Base-by-base conservation (phyloP, 2,888 invertebrate genomes). In the Apamea epomidion region DNA sequence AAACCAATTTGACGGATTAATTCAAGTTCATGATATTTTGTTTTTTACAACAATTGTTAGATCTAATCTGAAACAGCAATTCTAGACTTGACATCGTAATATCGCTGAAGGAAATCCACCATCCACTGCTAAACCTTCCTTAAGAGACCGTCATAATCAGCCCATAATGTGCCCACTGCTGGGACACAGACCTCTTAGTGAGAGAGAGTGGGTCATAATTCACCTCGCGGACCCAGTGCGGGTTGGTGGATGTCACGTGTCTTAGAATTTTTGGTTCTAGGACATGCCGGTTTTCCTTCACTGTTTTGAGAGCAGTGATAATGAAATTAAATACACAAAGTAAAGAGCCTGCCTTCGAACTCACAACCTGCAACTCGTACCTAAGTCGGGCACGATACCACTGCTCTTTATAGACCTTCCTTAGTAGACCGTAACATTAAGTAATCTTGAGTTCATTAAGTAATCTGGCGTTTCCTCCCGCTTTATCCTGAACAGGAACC, bases 1-100 rank as follows among this genome's bases (percentile, higher is more conserved):
- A 72, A 69, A 73, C n/a, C 75, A 85, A 82, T 85, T 85, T 82
- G 68, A 85, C 54, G 68, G 85, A 69, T 73, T 75, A 72, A 72
- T 69, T 72, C 21, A 3, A 58, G 10, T 51, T 71, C 0, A 51
- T 75, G 51, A 54, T 29, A 62, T 54, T 60, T 79, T 7, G 3
- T 69, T 69, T 83, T 51, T 70, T 48, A 48, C 16, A 16, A 48
- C 5, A 48, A 65, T 70, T 74, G 6, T 25, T 10, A n/a, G 12
- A 25, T 37, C 5, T 0, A 18, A 32, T 58, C 1, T n/a, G 1
- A 29, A 42, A 3, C 16, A 64, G 12, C 16, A 58, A 16, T 12
- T 42, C 51, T 42, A n/a, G 4, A 74, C 14, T 71, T 73, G 45
- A 60, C 16, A 51, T 64, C 32, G 45, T 62, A 48, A 37, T 54